phyloP scores from a whole-genome alignment of 2,113 vertebrate species.

The Poeciliopsis prolifica region DNA sequence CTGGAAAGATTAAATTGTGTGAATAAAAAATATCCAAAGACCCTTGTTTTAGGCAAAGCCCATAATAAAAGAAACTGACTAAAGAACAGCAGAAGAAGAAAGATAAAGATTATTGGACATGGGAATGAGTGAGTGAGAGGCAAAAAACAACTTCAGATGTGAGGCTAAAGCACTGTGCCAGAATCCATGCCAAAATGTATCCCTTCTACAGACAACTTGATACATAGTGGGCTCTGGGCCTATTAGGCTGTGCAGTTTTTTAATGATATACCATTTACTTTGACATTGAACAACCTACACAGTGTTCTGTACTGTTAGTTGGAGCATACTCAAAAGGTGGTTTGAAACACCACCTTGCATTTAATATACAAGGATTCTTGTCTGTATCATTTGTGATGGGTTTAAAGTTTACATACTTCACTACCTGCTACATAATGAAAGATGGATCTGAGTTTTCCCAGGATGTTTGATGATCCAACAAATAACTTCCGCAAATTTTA shows the following conservation, averaged over 20 bases:
- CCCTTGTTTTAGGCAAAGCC: conserved; percentile 1
- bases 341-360: neutral
- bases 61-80: conserved; percentile 31
- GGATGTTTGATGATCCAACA: neutral
- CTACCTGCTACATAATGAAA: neutral
- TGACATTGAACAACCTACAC: conserved; percentile 42
- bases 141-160: conserved; percentile 38
- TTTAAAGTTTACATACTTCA: neutral
- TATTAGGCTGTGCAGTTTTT: conserved; percentile 39
- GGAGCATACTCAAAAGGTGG: neutral
- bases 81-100: conserved; percentile 1
- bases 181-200: conserved; percentile 36
- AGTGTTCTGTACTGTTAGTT: neutral
- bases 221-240: conserved; percentile 43
- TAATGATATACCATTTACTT: conserved; percentile 53
- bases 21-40: conserved; percentile 1
- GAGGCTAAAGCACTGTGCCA: conserved; percentile 20
- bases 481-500: neutral
- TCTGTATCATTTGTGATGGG: neutral
- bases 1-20: neutral
- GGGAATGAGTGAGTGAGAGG: conserved; percentile 30
- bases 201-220: conserved; percentile 38
- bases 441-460: neutral
- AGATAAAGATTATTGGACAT: conserved; percentile 25
- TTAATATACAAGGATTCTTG: too few species aligned